These are phyloP conservation scores for Amphiprion ocellaris DNA, from an alignment of 2,113 vertebrate species.

Conservation along the genomic window DNA sequence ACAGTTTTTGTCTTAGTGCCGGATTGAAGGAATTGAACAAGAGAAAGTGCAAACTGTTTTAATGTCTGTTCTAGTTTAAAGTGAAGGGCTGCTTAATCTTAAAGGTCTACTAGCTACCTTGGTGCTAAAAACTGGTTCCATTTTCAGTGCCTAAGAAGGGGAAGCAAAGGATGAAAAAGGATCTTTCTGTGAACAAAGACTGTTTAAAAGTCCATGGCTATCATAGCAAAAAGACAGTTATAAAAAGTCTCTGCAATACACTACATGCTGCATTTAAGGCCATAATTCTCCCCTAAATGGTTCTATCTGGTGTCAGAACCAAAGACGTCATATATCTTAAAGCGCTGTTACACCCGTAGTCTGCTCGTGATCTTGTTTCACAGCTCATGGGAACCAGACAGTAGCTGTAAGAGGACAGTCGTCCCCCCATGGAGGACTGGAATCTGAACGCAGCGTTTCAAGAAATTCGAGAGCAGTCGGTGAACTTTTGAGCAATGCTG, in stretches of 20 bases:
- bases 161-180: too few species aligned
- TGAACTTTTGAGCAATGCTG: slow-evolving; percentile 67
- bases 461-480: slow-evolving; percentile 60
- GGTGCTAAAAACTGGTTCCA: too few species aligned
- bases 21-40: too few species aligned
- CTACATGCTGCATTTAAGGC: neutral
- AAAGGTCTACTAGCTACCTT: too few species aligned
- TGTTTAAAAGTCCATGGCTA: too few species aligned
- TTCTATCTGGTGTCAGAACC: neutral
- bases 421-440: slow-evolving; percentile 21
- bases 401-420: slow-evolving; percentile 35
- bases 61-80: too few species aligned
- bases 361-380: slow-evolving; percentile 56
- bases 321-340: slow-evolving; percentile 15
- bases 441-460: slow-evolving; percentile 45
- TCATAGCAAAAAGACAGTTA: neutral
- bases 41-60: too few species aligned
- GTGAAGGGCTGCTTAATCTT: too few species aligned
- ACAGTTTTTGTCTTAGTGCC: too few species aligned
- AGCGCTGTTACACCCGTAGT: slow-evolving; percentile 25
- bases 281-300: slow-evolving; percentile 5
- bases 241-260: neutral
- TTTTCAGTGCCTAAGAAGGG: too few species aligned
- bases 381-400: slow-evolving; percentile 68
- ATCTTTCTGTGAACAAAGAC: too few species aligned